Conservation (phyloP, 2,797 vertebrate species). For the Lepilemur septentrionalis region DNA sequence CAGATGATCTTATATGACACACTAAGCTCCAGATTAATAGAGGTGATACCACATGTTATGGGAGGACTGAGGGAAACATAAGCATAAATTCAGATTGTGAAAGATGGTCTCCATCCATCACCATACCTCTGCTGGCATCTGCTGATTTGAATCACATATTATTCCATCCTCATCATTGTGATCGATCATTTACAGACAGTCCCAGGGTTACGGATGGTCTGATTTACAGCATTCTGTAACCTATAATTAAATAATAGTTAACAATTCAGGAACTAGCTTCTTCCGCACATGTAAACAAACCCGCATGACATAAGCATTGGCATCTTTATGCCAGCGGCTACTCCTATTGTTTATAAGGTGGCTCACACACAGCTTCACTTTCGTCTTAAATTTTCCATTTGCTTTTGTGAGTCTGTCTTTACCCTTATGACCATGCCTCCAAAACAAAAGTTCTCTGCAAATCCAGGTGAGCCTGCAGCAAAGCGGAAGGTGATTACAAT, state of each 20-base stretch:
- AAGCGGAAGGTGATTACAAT: background rate
- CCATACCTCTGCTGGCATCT: background rate
- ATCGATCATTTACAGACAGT: background rate
- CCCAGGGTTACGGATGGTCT: background rate
- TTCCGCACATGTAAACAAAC: background rate
- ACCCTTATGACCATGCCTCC: background rate
- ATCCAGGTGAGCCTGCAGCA: background rate
- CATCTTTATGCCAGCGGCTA: background rate
- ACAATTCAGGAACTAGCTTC: background rate
- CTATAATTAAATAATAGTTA: background rate
- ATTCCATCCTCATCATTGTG: background rate
- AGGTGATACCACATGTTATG: background rate
- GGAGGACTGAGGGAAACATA: background rate
- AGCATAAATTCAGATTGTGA: background rate
- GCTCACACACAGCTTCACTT: background rate
- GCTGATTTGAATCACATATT: background rate
- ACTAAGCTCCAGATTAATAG: background rate
- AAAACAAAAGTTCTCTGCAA: background rate
- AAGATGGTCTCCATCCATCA: background rate
- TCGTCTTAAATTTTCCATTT: background rate
- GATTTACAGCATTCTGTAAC: background rate
- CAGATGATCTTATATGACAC: background rate
- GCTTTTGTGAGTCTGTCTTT: background rate
- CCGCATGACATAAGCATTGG: accelerated
- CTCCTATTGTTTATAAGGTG: background rate